Conservation (phyloP, 2,113 vertebrate genomes). For the Tupaia chinensis region DNA sequence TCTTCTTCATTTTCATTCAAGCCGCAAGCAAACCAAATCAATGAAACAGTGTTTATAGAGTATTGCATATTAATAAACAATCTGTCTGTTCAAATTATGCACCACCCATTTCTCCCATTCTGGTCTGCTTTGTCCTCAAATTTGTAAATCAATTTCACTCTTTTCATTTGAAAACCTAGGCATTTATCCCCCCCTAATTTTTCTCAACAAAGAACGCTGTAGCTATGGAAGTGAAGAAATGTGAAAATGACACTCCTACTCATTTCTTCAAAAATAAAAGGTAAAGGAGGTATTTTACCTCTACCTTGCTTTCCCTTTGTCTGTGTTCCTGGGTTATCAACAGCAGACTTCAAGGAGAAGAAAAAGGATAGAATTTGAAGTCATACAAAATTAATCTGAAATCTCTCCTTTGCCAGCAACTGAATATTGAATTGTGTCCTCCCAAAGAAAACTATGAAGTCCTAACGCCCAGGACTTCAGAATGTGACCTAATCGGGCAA, state of each 20-base stretch:
- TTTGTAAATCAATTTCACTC: not conserved
- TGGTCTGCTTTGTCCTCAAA: conserved; percentile 6
- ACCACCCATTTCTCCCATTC: not conserved
- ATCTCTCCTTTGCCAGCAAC: not conserved
- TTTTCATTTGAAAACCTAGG: not conserved
- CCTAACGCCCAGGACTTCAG: not conserved
- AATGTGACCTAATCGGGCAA: not conserved
- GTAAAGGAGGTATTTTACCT: not conserved
- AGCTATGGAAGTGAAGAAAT: not conserved
- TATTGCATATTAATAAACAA: not conserved
- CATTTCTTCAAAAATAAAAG: not conserved
- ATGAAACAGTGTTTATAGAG: not conserved
- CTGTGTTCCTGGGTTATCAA: not conserved
- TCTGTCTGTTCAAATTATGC: conserved; percentile 5
- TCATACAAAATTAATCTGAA: not conserved
- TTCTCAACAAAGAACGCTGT: not conserved
- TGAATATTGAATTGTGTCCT: not conserved
- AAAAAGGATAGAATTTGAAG: not conserved
- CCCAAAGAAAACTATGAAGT: not conserved
- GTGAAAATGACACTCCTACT: not conserved
- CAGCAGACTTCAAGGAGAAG: not conserved
- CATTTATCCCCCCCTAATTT: not conserved
- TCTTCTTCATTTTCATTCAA: not conserved
- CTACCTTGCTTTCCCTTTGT: not conserved
- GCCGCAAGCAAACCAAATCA: not conserved